A percentile compares a stretch with the other conserved stretches of the same genome.
phyloP scores from a whole-genome alignment of 92 coral and sea anemone genomes.

The Palythoa heliodiscus region DNA sequence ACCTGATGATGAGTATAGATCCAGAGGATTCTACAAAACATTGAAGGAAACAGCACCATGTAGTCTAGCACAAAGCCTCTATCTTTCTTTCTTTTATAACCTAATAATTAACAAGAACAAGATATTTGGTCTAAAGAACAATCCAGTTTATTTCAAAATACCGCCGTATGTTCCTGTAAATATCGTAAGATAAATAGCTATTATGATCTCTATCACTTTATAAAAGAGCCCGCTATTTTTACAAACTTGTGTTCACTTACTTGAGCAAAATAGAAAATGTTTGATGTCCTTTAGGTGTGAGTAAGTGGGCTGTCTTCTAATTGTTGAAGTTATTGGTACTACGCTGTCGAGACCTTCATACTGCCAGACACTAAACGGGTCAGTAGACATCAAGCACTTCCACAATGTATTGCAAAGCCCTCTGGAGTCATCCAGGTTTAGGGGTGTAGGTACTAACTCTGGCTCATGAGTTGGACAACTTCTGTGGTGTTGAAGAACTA shows the following conservation, averaged over 20 bases:
- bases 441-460: background rate
- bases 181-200: too few species aligned
- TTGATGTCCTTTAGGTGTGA: slow-evolving; percentile 43
- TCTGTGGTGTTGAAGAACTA: background rate
- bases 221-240: too few species aligned
- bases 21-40: too few species aligned
- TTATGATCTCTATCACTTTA: too few species aligned
- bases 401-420: slow-evolving; percentile 42
- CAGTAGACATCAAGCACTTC: slow-evolving; percentile 45
- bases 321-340: slow-evolving; percentile 43
- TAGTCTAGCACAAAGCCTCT: too few species aligned
- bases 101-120: too few species aligned
- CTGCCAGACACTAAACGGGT: slow-evolving; percentile 71
- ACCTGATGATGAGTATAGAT: too few species aligned
- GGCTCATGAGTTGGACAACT: slow-evolving; percentile 30
- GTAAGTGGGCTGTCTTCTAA: slow-evolving; percentile 72
- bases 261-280: slow-evolving; percentile 55
- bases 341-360: slow-evolving; percentile 53
- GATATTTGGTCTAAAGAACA: too few species aligned
- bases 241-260: slow-evolving; percentile 47
- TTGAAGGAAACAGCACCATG: too few species aligned
- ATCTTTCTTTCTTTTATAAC: too few species aligned
- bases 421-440: background rate
- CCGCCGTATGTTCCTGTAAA: too few species aligned
- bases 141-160: too few species aligned